Base-by-base conservation (phyloP, 2,113 vertebrate genomes). In the Fregata magnificens region DNA sequence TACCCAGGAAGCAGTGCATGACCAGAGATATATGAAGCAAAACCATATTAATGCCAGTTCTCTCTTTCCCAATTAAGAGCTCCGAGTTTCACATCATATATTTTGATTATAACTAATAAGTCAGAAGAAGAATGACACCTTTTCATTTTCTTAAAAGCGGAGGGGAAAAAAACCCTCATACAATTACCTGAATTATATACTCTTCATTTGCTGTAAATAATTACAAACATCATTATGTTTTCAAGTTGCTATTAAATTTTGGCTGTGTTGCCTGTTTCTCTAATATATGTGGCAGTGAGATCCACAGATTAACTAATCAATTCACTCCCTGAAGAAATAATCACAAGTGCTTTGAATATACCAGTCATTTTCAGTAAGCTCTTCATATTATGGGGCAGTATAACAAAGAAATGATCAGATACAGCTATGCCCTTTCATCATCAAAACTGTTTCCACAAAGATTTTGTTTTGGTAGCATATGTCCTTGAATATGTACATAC, bases 51-150 rank as follows among this genome's bases (percentile, higher is more conserved):
- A 10, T 20, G 28, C 25, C 45, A 71, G 19, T 36, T 78, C 50
- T 74, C 50, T 16, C 25, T 42, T 65, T 40, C 28, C 19, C 52
- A 38, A 2, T 13, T 56, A 34, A 45, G 31, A 74, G 12, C 40
- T 80, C 15, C 3, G 2, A 62, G 47, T 55, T 82, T 71, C 2
- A 2, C 34, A 19, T 38, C 5, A 0, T 56, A 52, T 42, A 21
- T 92, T 88, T 61, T 67, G n/a, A 55, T 77, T 69, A 11, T 18
- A 78, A 20, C 13, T 69, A 29, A 13, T 7, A 65, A 38, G 15
- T 61, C 55, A 84, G 53, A 36, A 59, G 34, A 58, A 80, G 32
- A 59, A 47, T 47, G 13, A 18, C 22, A 73, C 10, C 8, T 78
- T 79, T 69, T 52, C 25, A 40, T 82, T 47, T 80, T 62, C 31